Conservation (phyloP, 2,797 vertebrate genomes). For the Cryptoprocta ferox region DNA sequence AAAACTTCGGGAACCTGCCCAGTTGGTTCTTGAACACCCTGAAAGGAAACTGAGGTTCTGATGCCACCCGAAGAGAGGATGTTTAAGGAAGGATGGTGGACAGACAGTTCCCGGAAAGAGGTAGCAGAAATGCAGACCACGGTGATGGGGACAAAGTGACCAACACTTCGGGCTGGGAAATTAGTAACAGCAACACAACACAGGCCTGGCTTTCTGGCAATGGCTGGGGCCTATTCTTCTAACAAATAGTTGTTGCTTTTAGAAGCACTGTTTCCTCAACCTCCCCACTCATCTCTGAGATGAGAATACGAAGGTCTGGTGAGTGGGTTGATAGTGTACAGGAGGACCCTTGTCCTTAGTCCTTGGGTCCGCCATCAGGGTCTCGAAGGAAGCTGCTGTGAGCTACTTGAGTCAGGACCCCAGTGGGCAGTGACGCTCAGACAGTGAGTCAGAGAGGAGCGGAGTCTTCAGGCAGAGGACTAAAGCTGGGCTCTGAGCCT, state of each 20-base stretch:
- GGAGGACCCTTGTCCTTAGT: background rate
- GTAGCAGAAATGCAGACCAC: background rate
- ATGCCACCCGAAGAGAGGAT: background rate
- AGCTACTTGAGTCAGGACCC: background rate
- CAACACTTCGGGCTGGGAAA: background rate
- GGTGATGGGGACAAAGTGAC: background rate
- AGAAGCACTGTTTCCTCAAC: background rate
- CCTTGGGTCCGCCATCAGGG: background rate
- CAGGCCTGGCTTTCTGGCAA: background rate
- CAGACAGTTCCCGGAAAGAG: background rate
- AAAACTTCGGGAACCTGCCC: background rate
- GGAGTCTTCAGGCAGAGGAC: background rate
- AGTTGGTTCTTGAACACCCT: rapidly evolving
- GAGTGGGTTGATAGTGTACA: background rate
- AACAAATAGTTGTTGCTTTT: conserved; percentile 31
- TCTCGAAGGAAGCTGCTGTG: background rate
- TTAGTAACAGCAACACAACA: rapidly evolving
- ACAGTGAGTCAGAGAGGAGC: background rate
- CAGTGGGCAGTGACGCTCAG: background rate
- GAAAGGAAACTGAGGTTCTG: background rate
- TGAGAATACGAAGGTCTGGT: background rate
- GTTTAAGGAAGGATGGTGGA: background rate
- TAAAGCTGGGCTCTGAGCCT: background rate
- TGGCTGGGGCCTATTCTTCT: background rate
- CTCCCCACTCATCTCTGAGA: background rate